Conservation (phyloP, 1,140 invertebrate species). For the Steinernema feltiae region DNA sequence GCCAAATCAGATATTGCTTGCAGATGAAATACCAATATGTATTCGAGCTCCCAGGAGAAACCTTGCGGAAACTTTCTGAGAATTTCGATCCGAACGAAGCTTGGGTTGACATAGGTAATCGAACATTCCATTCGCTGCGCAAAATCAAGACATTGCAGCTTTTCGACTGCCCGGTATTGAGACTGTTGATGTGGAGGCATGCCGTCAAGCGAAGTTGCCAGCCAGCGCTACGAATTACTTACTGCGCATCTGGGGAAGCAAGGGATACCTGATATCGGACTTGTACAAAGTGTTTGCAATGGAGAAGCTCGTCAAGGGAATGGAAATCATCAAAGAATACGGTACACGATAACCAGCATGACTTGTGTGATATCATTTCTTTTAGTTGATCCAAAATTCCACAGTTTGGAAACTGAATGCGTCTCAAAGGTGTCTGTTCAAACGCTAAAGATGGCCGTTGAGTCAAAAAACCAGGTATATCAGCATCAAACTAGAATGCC, state of each 20-base stretch:
- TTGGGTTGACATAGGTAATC: conserved; percentile 70
- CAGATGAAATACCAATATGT: background rate
- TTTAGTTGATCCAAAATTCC: conserved; percentile 64
- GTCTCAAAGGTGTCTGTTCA: conserved; percentile 15
- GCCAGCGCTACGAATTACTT: conserved; percentile 71
- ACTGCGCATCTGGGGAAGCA: conserved; percentile 70
- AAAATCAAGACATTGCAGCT: conserved; percentile 61
- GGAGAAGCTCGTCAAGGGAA: conserved; percentile 71
- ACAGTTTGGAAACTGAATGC: conserved; percentile 60
- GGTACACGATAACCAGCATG: no score
- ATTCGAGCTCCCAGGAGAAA: background rate
- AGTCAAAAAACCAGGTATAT: background rate
- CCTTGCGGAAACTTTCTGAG: conserved; percentile 63
- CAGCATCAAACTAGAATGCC: background rate
- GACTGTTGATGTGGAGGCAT: conserved; percentile 60
- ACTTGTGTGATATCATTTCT: no score
- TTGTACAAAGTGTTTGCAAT: conserved; percentile 68
- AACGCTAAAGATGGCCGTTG: conserved; percentile 25
- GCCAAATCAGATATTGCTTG: background rate
- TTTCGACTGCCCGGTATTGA: conserved; percentile 42
- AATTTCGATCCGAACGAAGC: conserved; percentile 71
- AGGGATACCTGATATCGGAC: conserved; percentile 73
- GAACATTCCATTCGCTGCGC: conserved; percentile 11
- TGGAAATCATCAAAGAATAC: conserved; percentile 66
- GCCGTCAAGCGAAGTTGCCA: conserved; percentile 60